Conservation (phyloP, 2,113 vertebrate species). For the Callocephalon fimbriatum region DNA sequence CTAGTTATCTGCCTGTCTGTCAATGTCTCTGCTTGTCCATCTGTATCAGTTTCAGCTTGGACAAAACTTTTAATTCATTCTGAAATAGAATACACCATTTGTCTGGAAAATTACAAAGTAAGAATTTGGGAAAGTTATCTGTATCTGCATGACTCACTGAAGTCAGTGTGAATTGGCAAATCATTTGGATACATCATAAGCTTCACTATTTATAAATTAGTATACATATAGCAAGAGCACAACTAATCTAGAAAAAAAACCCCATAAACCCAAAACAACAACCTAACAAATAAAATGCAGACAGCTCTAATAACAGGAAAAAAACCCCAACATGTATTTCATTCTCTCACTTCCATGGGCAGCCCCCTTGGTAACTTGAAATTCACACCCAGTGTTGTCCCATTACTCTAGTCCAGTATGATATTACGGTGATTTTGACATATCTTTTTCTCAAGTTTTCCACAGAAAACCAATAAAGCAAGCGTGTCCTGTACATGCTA, state of each 20-base stretch:
- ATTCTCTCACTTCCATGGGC: neutral
- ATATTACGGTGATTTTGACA: neutral
- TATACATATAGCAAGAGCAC: neutral
- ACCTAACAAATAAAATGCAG: neutral
- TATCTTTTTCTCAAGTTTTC: neutral
- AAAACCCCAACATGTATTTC: rapidly evolving
- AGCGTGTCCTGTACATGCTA: neutral
- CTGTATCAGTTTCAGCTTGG: neutral
- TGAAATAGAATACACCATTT: neutral
- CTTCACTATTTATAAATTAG: neutral
- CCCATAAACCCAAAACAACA: neutral
- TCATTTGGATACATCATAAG: neutral
- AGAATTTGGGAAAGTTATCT: neutral
- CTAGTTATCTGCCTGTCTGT: neutral
- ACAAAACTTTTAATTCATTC: neutral
- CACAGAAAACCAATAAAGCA: neutral
- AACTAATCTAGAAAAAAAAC: neutral
- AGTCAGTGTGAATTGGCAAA: neutral
- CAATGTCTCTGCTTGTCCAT: neutral
- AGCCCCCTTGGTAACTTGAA: neutral
- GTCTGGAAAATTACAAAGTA: neutral
- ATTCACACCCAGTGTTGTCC: neutral
- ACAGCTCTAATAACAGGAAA: neutral
- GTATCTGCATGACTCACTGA: neutral
- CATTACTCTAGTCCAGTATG: neutral